Evolutionary conservation across 2,888 invertebrate species (phyloP).

Genomic region (Eretmocerus hayati): DNA sequence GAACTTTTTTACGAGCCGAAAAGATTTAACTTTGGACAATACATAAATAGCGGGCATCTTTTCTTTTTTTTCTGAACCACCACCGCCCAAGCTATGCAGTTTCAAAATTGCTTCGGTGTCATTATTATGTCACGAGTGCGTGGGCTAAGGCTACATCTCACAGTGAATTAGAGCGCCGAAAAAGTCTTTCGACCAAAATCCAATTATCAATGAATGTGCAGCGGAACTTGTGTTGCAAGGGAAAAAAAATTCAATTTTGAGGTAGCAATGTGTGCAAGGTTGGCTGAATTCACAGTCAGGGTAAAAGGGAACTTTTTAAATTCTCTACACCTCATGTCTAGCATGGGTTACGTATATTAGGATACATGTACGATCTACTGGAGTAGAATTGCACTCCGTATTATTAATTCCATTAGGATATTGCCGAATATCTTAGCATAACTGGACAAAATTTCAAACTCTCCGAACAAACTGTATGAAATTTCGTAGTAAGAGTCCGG

Average conservation of each 20-base stretch:
- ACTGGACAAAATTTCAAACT: conserved; percentile 7
- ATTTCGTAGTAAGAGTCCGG: conserved; percentile 5
- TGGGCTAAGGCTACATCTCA: no score
- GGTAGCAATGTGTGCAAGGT: no score
- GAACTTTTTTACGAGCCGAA: conserved; percentile 22
- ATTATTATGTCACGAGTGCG: no score
- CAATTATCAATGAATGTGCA: conserved; percentile 22
- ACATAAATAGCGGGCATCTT: conserved; percentile 15
- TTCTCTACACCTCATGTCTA: no score
- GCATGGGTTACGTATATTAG: neutral
- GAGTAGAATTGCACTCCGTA: neutral
- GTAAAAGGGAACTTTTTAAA: no score
- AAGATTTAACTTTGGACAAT: conserved; percentile 7
- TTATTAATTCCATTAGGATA: conserved; percentile 12
- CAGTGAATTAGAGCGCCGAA: conserved; percentile 20
- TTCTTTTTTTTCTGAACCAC: neutral
- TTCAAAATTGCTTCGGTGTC: no score
- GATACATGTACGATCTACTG: neutral
- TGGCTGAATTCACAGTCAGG: no score
- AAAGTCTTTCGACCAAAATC: conserved; percentile 16
- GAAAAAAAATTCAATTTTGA: conserved; percentile 18
- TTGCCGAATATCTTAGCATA: conserved; percentile 10
- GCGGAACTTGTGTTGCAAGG: conserved; percentile 4
- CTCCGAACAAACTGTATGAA: neutral
- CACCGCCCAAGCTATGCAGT: neutral